phyloP scores from a whole-genome alignment of 2,113 vertebrate genomes.

The Periophthalmus modestus region DNA sequence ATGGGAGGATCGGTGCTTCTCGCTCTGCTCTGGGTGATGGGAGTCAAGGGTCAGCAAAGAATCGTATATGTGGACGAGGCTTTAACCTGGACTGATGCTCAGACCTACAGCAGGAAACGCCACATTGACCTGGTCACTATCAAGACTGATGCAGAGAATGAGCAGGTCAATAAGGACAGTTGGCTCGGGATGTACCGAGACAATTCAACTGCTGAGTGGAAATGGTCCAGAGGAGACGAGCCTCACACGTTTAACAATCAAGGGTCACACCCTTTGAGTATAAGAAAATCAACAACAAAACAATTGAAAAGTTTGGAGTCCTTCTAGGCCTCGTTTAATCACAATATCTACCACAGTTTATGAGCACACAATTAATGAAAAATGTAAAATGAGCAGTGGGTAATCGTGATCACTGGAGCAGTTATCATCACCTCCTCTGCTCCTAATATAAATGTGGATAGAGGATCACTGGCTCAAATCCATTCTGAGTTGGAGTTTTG shows the following conservation, averaged over 20 bases:
- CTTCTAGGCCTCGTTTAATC: no score
- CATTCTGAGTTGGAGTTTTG: no score
- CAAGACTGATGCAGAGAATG: not conserved
- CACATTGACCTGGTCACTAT: slow-evolving; percentile 31
- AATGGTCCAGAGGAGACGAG: slow-evolving; percentile 21
- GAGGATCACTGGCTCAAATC: no score
- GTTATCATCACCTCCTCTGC: no score
- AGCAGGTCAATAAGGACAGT: rapidly evolving
- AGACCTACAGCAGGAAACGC: not conserved
- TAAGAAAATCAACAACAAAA: rapidly evolving
- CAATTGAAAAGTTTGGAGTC: no score
- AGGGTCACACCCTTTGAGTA: no score
- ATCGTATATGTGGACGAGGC: rapidly evolving
- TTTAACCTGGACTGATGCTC: not conserved
- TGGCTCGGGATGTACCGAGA: slow-evolving; percentile 41
- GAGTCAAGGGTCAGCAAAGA: rapidly evolving
- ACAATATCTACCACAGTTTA: no score
- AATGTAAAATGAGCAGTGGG: no score
- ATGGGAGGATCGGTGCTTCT: not conserved
- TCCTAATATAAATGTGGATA: no score
- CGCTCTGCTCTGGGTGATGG: not conserved
- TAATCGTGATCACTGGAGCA: no score
- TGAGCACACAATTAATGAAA: no score
- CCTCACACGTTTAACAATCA: not conserved
- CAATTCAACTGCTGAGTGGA: slow-evolving; percentile 3